Base-by-base conservation (phyloP, 64 coral and sea anemone genomes). In the Stichodactyla helianthus region DNA sequence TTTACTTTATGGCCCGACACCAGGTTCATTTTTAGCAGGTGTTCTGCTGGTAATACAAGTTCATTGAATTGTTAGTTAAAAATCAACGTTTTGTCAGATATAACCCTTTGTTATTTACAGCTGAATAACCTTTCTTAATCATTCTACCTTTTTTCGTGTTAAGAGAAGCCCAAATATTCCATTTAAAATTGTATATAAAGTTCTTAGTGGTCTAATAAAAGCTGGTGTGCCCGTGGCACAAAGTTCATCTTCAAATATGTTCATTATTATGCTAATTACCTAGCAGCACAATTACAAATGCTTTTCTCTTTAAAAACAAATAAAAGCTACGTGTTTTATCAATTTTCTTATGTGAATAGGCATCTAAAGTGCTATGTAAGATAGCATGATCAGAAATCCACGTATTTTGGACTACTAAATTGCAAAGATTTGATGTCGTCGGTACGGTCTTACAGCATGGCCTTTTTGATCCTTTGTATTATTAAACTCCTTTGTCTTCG, bases 391-490 rank as follows among this genome's bases (percentile, higher is more conserved):
- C 0, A 4, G 25, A 74, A 28, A 13, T 31, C 23, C 68, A 31
- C 27, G 4, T 11, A 14, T 31, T 74, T 31, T n/a, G 22, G 22
- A 12, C 26, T 58, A 26, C 8, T n/a, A 13, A 12, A 74, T 25
- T 74, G 68, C 68, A 31, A 9, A 74, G 68, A 74, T 74, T 74
- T 31, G 26, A 74, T 74, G 25, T 74, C 20, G 68, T 74, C 26
- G 68, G 68, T 11, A 28, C 12, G 25, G 68, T 74, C 68, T 31
- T 74, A 74, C 68, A 74, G 68, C 68, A 25, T 74, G 68, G 68
- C 68, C 68, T 23, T 74, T 81, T 81, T 81, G 78, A 81, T 54
- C 78, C 53, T 81, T 81, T 81, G 78, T 81, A 81, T 81, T 54
- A 54, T 81, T 22, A 52, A 81, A 51, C 78, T 20, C 78, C 52